Percentiles rank a stretch among this genome's conserved stretches.
phyloP scores from a whole-genome alignment of 2,797 vertebrate species.

The Paratrypauchen microcephalus region DNA sequence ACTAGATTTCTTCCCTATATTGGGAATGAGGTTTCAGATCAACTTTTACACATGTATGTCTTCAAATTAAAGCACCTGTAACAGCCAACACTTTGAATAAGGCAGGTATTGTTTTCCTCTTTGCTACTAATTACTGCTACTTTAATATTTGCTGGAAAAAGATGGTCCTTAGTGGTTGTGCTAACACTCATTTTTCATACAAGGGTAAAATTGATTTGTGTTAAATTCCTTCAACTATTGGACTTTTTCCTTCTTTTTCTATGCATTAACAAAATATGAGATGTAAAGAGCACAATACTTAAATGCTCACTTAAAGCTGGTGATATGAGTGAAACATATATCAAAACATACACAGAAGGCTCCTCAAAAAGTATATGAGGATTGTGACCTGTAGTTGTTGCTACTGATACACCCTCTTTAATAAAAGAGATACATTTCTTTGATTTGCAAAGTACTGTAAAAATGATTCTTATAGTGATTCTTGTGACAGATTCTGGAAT shows the following conservation, averaged over 20 bases:
- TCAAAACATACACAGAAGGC: conserved; percentile 50
- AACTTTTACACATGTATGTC: neutral
- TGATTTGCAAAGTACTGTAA: conserved; percentile 74
- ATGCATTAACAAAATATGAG: conserved; percentile 25
- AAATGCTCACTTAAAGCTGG: conserved; percentile 55
- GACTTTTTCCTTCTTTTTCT: conserved; percentile 3
- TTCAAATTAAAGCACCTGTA: neutral
- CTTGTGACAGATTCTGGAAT: conserved; percentile 13
- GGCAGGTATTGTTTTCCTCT: conserved; percentile 5
- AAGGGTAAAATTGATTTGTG: neutral
- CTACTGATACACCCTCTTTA: conserved; percentile 72
- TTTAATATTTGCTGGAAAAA: conserved; percentile 17
- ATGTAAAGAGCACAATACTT: conserved; percentile 31
- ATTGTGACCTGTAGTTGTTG: conserved; percentile 59
- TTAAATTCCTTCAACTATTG: conserved; percentile 14
- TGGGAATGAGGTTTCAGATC: neutral
- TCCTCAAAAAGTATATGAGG: conserved; percentile 63
- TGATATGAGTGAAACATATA: conserved; percentile 53
- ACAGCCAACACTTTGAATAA: conserved; percentile 20
- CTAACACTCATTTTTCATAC: conserved; percentile 11
- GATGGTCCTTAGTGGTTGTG: conserved; percentile 1
- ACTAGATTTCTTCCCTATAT: conserved; percentile 5
- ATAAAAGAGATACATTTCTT: conserved; percentile 75
- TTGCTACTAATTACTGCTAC: conserved; percentile 14
- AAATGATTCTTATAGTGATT: conserved; percentile 55